Evolutionary conservation across 2,797 vertebrate species (phyloP), one percentile per base, ranked within the genome.

Genomic region (Poecilia picta): DNA sequence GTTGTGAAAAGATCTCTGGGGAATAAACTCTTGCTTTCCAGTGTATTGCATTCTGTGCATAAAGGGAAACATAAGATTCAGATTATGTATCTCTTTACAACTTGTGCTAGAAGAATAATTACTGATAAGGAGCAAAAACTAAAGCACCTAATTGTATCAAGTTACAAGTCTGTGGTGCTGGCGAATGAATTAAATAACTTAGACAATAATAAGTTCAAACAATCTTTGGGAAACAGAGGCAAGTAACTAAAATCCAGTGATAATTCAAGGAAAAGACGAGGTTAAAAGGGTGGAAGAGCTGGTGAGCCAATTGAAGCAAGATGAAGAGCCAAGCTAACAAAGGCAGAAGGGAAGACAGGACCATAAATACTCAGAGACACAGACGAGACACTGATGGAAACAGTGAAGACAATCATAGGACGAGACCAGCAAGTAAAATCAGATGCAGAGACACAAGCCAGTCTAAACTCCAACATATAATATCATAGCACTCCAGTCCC

Each of bases 361-460:
- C 10, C 66, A 70, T 70, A 70, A 70, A 70, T 70, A 70, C 66
- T 70, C 39, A 43, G 39, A 70, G 66, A 70, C 36, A 41, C 66
- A 70, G 66, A 70, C 0, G 10, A 70, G 39, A 70, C 39, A 25
- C 39, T 70, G 66, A 70, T 43, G 39, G 66, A 70, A 41, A 70
- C 11, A 70, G 25, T n/a, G 23, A 70, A n/a, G 66, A 70, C 66
- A 43, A 43, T 70, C 66, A 70, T 6, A 43, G 39, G 39, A 70
- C 66, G 39, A 70, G 66, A 70, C 20, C 39, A 70, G 66, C 20
- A 70, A 70, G 66, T 70, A 25, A 41, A 41, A 70, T 70, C 66
- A 43, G 66, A 70, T 12, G 39, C 36, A 41, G 36, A 70, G 33
- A 68, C 6, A 68, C 20, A 41, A 70, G 10, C 41, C 39, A 41